Base-by-base conservation (phyloP, 2,888 invertebrate species). In the Branchipolynoe longqiensis region DNA sequence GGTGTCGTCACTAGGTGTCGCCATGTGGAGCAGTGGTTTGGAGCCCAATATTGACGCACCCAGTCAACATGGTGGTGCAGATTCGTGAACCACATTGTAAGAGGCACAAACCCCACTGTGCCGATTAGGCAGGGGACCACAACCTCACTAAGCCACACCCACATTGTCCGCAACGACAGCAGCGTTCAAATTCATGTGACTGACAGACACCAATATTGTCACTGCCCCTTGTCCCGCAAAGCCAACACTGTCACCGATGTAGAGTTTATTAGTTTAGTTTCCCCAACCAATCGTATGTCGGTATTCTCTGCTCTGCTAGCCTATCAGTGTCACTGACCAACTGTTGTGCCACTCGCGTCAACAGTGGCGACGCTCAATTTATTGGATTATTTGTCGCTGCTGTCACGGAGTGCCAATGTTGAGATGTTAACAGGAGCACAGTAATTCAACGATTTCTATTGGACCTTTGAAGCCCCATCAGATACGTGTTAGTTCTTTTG, bases 161-260 rank as follows among this genome's bases (percentile, higher is more conserved):
- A 33, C n/a, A 36, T 69, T 69, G 69, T 69, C 18, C 38, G 36
- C 38, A 36, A n/a, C 36, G 18, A 25, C 69, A 33, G n/a, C 38
- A 31, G 4, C n/a, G 69, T 69, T 38, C 69, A 69, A 69, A 69
- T 69, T 25, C 69, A 36, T 12, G 36, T 38, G 36, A 69, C 36
- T 22, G 38, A 38, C 3, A 38, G 69, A 69, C 69, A 69, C 38
- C 69, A 69, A 69, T 69, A 69, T 69, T 69, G 38, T 69, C 69
- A 33, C 69, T 36, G 8, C 18, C 36, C 69, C n/a, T 69, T 69
- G 33, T n/a, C 69, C 69, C 69, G 36, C 69, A 33, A 69, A 69
- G 38, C 69, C 69, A 69, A 69, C 69, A 36, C n/a, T 69, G 69
- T 69, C 69, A 38, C 69, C 38, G n/a, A 36, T 33, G 69, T 69